Base-by-base conservation (phyloP, 2,113 vertebrate species). In the Lanius ludovicianus region DNA sequence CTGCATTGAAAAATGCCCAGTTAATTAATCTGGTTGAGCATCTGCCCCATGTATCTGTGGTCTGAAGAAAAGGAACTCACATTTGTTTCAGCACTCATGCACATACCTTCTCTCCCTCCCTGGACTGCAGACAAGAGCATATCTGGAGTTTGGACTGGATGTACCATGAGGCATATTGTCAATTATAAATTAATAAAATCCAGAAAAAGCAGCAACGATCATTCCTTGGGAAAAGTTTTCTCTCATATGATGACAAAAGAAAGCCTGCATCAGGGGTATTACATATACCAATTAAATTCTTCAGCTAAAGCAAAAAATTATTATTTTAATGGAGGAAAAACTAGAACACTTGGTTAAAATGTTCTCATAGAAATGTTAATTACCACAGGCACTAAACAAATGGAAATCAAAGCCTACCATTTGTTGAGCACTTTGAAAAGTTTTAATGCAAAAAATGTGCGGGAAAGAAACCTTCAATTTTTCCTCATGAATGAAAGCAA, bases 321-420 rank as follows among this genome's bases (percentile, higher is more conserved):
- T 77, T 96, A 91, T 94, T 96, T 96, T 94, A 95, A 95, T 90
- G 74, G 37, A 81, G 59, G 46, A 85, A 57, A 87, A 95, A 75
- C 63, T 31, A 79, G 83, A 93, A 75, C 90, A 89, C 84, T 95
- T 91, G 68, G 69, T 92, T 81, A 77, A 93, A 91, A 93, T 90
- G 81, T 84, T 95, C 90, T 83, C 56, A 63, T 47, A 90, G 89
- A 96, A 87, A 91, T 93, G 87, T 91, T 96, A 93, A 96, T 97
- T 94, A 93, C 47, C 70, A 87, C n/a, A 77, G 83, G 90, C 87
- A 80, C 81, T 75, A 95, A 95, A 95, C 70, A 95, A 95, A 91
- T 39, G 42, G 87, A 91, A 97, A 96, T 79, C 92, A 96, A 96
- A 84, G 62, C 73, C 88, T 95, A 57, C 77, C 62, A 88, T 95